A percentile compares a stretch with the other conserved stretches of the same genome.
phyloP scores from a whole-genome alignment of 2,888 invertebrate genomes.

The Sturmia bella region DNA sequence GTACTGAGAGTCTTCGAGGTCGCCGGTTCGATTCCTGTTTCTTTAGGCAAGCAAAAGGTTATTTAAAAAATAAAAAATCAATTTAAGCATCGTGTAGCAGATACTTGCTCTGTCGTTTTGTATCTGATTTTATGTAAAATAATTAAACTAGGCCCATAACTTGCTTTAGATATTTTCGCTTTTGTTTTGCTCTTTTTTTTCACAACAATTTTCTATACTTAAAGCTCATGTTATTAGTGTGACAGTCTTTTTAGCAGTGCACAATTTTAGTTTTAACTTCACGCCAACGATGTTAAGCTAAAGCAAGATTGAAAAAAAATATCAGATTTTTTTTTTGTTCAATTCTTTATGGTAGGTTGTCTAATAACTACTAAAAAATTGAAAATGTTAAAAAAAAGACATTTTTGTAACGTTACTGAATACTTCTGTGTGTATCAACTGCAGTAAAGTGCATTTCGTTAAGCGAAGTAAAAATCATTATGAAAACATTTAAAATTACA shows the following conservation, averaged over 20 bases:
- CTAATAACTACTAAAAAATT: conserved; percentile 29
- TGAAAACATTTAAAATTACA: conserved; percentile 23
- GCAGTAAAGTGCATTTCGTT: conserved; percentile 47
- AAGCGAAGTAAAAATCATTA: conserved; percentile 15
- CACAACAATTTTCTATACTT: conserved; percentile 31
- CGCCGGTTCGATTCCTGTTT: too few species aligned
- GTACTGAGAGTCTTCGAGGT: too few species aligned
- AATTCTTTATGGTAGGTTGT: conserved; percentile 31
- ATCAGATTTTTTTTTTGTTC: conserved; percentile 11
- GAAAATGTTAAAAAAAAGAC: conserved; percentile 37
- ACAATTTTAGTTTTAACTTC: conserved; percentile 60
- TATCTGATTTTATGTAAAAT: neutral
- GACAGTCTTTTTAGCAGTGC: conserved; percentile 60
- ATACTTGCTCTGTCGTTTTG: neutral
- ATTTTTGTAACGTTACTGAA: conserved; percentile 4
- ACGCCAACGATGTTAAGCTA: conserved; percentile 53
- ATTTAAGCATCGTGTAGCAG: neutral
- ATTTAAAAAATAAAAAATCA: too few species aligned
- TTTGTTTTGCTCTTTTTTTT: conserved; percentile 5
- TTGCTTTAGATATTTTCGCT: neutral
- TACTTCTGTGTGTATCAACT: conserved; percentile 7
- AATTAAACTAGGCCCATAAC: too few species aligned
- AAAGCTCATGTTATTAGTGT: conserved; percentile 59
- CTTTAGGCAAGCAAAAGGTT: too few species aligned
- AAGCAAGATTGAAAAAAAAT: conserved; percentile 51